A percentile compares a stretch with the other conserved stretches of the same genome.
Evolutionary conservation across 1,140 invertebrate genomes (phyloP).

Genomic region (Hycleus cichorii): DNA sequence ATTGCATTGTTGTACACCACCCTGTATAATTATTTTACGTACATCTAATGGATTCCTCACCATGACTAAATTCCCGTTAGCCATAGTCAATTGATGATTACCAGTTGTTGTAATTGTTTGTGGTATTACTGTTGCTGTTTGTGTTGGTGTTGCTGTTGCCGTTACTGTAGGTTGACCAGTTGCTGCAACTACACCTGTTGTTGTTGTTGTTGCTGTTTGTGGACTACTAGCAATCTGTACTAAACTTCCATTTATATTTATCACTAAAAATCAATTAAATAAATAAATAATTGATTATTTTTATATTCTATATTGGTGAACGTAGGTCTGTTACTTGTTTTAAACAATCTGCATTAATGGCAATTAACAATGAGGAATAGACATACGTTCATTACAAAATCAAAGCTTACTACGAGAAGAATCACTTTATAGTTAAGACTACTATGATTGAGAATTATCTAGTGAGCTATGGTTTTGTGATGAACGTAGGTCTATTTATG

Average conservation of each 20-base stretch:
- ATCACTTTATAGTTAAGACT: too few species aligned
- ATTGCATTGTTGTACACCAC: background rate
- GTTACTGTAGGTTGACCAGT: too few species aligned
- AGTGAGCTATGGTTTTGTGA: too few species aligned
- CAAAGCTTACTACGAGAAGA: too few species aligned
- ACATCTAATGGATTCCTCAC: conserved; percentile 47
- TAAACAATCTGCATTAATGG: too few species aligned
- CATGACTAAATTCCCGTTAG: conserved; percentile 57
- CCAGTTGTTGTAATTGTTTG: conserved; percentile 30
- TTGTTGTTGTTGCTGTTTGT: conserved; percentile 34
- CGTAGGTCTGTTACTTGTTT: too few species aligned
- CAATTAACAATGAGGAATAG: too few species aligned
- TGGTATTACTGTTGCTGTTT: conserved; percentile 33
- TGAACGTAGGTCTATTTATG: too few species aligned
- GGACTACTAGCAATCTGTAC: conserved; percentile 54
- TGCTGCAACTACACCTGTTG: conserved; percentile 16
- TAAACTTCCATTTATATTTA: conserved; percentile 67
- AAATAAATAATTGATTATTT: too few species aligned
- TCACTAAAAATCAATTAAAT: conserved; percentile 44
- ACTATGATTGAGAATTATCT: too few species aligned
- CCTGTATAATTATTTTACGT: conserved; percentile 28
- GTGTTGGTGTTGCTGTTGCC: conserved; percentile 37
- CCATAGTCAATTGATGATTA: conserved; percentile 41
- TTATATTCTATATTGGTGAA: too few species aligned
- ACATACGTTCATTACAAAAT: too few species aligned